A percentile compares a stretch with the other conserved stretches of the same genome.
phyloP scores from a whole-genome alignment of 2,888 invertebrate genomes.

The Hedychridium roseum region DNA sequence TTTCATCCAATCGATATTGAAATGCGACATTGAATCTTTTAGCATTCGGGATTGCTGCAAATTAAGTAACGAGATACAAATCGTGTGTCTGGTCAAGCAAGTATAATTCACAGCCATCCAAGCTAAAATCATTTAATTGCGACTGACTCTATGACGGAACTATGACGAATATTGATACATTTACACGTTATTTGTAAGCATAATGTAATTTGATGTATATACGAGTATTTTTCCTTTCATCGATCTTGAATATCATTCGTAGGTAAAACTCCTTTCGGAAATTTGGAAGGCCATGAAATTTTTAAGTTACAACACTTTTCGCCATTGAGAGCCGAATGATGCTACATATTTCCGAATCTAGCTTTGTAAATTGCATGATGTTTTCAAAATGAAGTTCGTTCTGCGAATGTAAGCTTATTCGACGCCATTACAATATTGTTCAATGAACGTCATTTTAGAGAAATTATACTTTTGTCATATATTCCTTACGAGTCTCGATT shows the following conservation, averaged over 20 bases:
- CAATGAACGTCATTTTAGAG: too few species aligned
- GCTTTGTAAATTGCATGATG: slow-evolving; percentile 37
- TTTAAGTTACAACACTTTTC: slow-evolving; percentile 15
- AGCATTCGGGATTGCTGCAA: slow-evolving; percentile 30
- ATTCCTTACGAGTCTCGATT: slow-evolving; percentile 22
- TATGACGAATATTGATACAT: slow-evolving; percentile 9
- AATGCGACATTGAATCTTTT: too few species aligned
- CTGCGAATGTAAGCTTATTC: slow-evolving; percentile 15
- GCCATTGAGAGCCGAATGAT: slow-evolving; percentile 36
- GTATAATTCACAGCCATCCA: too few species aligned
- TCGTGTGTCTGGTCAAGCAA: slow-evolving; percentile 18
- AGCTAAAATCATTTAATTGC: slow-evolving; percentile 11
- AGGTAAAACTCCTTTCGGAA: too few species aligned
- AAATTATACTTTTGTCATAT: slow-evolving; percentile 34
- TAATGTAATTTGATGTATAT: slow-evolving; percentile 14
- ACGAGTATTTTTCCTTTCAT: slow-evolving; percentile 4
- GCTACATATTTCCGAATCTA: slow-evolving; percentile 22
- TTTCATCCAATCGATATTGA: too few species aligned
- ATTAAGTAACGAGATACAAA: slow-evolving; percentile 20
- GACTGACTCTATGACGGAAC: slow-evolving; percentile 41
- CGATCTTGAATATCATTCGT: too few species aligned
- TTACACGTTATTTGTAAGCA: slow-evolving; percentile 6
- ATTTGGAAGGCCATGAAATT: too few species aligned
- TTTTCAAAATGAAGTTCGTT: slow-evolving; percentile 26
- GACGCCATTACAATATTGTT: too few species aligned